Evolutionary conservation across 1,140 invertebrate genomes (phyloP), one percentile per base, ranked within the genome.

Genomic region (Kradibia gibbosae): DNA sequence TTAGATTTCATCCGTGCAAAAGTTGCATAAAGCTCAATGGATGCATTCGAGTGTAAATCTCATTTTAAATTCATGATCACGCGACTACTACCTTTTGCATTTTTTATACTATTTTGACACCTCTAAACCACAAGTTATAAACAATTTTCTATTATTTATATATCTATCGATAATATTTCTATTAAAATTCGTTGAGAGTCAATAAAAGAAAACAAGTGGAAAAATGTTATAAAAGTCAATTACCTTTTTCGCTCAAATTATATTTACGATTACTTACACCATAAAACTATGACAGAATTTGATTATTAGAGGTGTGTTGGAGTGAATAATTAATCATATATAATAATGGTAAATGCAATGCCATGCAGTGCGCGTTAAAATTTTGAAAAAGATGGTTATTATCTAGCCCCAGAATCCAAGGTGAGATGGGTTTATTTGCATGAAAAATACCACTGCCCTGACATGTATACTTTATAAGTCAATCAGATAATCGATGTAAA

Each of bases 221-320:
- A 25, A 76, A 76, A 76, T 53, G n/a, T 36, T 39, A 20, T 22
- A 22, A 22, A 25, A 48, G 57, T 55, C 62, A 48, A 70, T 70
- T 53, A 70, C 34, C 39, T 1, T 10, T 45, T 20, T 45, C 20
- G n/a, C 55, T 15, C n/a, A 11, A 39, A 1, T 25, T 50, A 53
- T 74, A 80, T 74, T 80, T 20, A 73, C 28, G 48, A 73, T 28
- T 53, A 72, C 73, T 80, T 73, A 80, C 50, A 73, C 25, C 8
- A 42, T 42, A 20, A 81, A 57, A 75, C 75, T 76, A 70, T 71
- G 74, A 80, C 62, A 53, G 73, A 82, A 85, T 67, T 83, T 81
- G 72, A 81, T 81, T 75, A 75, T 74, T 57, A 74, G 13, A 39
- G 34, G 70, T 45, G 39, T 28, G 48, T 45, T 13, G 42, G 72